Evolutionary conservation across 1,140 invertebrate genomes (phyloP), one percentile per base, ranked within the genome.

Genomic region (Pararge aegeria): DNA sequence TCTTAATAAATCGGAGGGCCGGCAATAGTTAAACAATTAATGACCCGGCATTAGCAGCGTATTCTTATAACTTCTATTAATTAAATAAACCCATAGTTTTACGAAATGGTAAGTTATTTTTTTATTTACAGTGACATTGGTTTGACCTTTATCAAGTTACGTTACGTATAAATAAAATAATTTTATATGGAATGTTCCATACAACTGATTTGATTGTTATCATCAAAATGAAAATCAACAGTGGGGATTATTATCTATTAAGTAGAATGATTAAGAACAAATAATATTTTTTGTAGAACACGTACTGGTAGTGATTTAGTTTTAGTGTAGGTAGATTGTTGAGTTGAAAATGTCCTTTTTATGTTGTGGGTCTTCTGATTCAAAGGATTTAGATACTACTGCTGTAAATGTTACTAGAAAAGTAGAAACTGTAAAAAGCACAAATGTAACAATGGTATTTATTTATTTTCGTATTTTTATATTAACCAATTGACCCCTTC

Each of bases 101-200:
- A 58, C 27, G 62, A 67, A 67, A 70, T 70, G 68, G 68, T 70
- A 55, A 67, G 64, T 51, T 56, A 48, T 12, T 57, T 65, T 55
- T 44, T 60, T 49, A 55, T 24, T 18, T 72, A 61, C 72, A 67
- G 48, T 83, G 80, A 85, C 80, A 79, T 83, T 85, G 66, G 67
- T 55, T 62, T 80, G 80, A 85, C 80, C 78, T 85, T 78, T 66
- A 42, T 16, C 5, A 42, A 10, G 16, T 9, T 1, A 46, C 6
- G 18, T 18, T 12, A 16, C 12, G 5, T 40, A 5, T 16, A 5
- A 9, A 27, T 29, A 15, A 29, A 29, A 18, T 27, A 27, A 29
- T 49, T n/a, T 10, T 21, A 48, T 21, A 48, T 48, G 19, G 15
- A 2, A 20, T 37, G 29, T 51, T 37, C 29, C 15, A 30, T 27